Evolutionary conservation across 2,888 invertebrate genomes (phyloP), one percentile per base, ranked within the genome.

Genomic region (Orthonychiurus folsomi): DNA sequence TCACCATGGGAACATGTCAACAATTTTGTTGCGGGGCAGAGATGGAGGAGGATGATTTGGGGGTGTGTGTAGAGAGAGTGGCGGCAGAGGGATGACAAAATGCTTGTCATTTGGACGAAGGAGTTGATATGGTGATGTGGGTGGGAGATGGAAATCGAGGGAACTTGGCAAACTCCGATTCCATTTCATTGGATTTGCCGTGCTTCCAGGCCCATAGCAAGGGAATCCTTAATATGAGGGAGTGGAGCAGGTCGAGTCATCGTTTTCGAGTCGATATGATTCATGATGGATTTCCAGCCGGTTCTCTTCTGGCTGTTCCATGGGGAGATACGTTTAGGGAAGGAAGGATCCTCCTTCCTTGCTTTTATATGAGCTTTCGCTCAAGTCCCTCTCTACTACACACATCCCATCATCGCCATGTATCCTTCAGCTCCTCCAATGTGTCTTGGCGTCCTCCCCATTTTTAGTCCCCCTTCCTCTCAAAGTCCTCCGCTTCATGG

Each of bases 191-290:
- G n/a, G n/a, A n/a, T n/a, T n/a, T n/a, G n/a, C n/a, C n/a, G n/a
- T n/a, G n/a, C n/a, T n/a, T n/a, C n/a, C n/a, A n/a, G n/a, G n/a
- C n/a, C n/a, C n/a, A n/a, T n/a, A n/a, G 37, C 37, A 37, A 37
- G 37, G 37, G 9, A 37, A 9, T 37, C n/a, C n/a, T n/a, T n/a
- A n/a, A n/a, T n/a, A n/a, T n/a, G n/a, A n/a, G n/a, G n/a, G n/a
- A 37, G 37, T 37, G 37, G 5, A 9, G 5, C 12, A 52, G 20
- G 63, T 63, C 64, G 62, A 65, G 59, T 67, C 65, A 63, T 67
- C 64, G 62, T 56, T 68, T 64, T 68, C 67, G 55, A 62, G 63
- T 65, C 66, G 64, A 68, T 66, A 68, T 68, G 66, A 68, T 66
- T 68, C 68, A 68, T 68, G 68, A 68, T 65, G 66, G 68, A 68